Evolutionary conservation across 2,113 vertebrate species (phyloP).

Genomic region (Gobiocypris rarus): DNA sequence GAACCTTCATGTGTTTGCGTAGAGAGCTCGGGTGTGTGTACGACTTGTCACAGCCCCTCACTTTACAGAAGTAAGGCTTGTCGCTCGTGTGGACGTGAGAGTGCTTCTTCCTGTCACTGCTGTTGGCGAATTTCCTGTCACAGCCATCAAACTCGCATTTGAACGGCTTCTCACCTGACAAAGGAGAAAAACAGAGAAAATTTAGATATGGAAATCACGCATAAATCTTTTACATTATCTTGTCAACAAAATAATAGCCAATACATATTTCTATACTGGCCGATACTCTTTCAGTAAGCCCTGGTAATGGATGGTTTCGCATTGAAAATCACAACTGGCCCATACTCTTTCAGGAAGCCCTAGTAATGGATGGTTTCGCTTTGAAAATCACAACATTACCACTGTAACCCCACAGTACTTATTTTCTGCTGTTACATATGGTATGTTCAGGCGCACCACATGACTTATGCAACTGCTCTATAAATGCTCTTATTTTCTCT

Average conservation of each 20-base stretch:
- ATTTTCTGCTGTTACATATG: not conserved
- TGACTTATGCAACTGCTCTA: not conserved
- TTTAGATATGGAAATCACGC: not conserved
- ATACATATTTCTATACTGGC: not conserved
- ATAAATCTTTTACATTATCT: not conserved
- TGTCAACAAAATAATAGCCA: not conserved
- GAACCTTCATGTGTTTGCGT: slow-evolving; percentile 97
- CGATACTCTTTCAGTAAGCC: not conserved
- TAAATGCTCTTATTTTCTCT: not conserved
- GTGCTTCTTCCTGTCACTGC: slow-evolving; percentile 97
- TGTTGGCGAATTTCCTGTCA: slow-evolving; percentile 97
- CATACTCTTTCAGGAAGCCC: not conserved
- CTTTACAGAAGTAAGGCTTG: slow-evolving; percentile 97
- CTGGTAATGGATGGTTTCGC: not conserved
- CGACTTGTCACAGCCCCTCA: slow-evolving; percentile 94
- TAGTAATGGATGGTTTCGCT: not conserved
- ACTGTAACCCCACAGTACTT: slow-evolving; percentile 21
- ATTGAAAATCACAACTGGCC: not conserved
- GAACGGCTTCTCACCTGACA: slow-evolving; percentile 95
- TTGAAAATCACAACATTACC: slow-evolving; percentile 15
- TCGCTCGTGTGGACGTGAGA: slow-evolving; percentile 96
- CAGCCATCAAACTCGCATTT: slow-evolving; percentile 98
- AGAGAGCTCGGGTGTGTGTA: slow-evolving; percentile 97
- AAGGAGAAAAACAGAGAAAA: slow-evolving; percentile 52
- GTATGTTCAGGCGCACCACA: slow-evolving; percentile 20